Evolutionary conservation across 2,888 invertebrate genomes (phyloP).

Genomic region (Dolichomitus sp.): DNA sequence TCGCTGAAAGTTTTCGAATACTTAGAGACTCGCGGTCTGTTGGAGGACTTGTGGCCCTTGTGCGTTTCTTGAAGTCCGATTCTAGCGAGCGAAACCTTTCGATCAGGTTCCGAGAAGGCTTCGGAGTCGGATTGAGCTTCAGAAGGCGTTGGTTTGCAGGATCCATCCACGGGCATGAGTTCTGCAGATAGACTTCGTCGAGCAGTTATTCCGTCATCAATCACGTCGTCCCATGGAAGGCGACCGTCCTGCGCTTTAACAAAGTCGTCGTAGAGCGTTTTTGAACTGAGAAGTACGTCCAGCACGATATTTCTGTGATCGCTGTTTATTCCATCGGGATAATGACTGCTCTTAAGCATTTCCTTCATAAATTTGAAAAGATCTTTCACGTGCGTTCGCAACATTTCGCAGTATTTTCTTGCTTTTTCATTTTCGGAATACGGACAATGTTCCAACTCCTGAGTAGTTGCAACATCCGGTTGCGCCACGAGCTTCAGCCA

Average conservation of each 20-base stretch:
- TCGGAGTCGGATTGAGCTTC: constrained; percentile 91
- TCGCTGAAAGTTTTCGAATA: constrained; percentile 80
- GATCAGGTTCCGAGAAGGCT: constrained; percentile 95
- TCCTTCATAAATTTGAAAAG: constrained; percentile 83
- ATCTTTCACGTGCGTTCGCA: constrained; percentile 81
- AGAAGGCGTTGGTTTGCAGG: constrained; percentile 52
- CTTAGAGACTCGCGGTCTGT: constrained; percentile 76
- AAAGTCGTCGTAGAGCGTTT: constrained; percentile 81
- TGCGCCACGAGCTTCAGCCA: constrained; percentile 82
- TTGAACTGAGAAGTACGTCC: constrained; percentile 80
- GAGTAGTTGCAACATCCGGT: constrained; percentile 72
- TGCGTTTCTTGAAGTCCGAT: constrained; percentile 89
- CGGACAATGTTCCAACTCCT: constrained; percentile 73
- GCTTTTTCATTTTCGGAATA: constrained; percentile 74
- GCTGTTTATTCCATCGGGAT: constrained; percentile 70
- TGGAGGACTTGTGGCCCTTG: constrained; percentile 74
- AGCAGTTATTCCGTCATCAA: constrained; percentile 60
- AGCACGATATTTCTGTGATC: constrained; percentile 80
- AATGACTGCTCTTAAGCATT: constrained; percentile 76
- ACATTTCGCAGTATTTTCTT: constrained; percentile 79
- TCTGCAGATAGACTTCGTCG: constrained; percentile 55
- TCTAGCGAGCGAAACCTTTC: constrained; percentile 93
- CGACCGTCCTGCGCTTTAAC: constrained; percentile 78
- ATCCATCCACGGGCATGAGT: constrained; percentile 35
- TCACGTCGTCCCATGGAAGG: constrained; percentile 60